Evolutionary conservation across 2,113 vertebrate genomes (phyloP).

Genomic region (Excalfactoria chinensis): DNA sequence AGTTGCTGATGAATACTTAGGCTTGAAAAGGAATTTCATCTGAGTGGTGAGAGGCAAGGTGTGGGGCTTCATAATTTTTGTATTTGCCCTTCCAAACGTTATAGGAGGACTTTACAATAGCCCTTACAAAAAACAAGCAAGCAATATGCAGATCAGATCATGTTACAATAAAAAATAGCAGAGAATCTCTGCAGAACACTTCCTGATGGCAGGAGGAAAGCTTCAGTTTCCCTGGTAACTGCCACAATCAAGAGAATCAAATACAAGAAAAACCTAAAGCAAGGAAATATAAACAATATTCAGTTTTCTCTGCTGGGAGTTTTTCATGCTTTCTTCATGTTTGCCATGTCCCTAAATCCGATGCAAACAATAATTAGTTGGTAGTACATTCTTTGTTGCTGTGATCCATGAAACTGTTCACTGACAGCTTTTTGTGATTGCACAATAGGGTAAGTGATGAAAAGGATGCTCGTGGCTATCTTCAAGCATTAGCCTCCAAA

Average conservation of each 20-base stretch:
- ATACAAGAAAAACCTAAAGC: conserved; percentile 1
- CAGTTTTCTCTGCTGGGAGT: neutral
- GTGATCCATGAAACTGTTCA: neutral
- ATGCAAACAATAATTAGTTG: neutral
- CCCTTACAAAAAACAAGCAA: neutral
- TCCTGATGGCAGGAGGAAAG: neutral
- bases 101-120: neutral
- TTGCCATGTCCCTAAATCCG: neutral
- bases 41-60: neutral
- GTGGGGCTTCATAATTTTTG: too few relatives aligned
- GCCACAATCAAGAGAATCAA: conserved; percentile 18
- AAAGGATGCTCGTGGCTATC: conserved; percentile 96
- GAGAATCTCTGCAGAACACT: neutral
- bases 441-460: conserved; percentile 94
- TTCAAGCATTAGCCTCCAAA: conserved; percentile 95
- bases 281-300: neutral
- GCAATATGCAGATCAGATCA: neutral
- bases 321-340: neutral
- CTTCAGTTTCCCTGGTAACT: conserved; percentile 61
- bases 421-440: conserved; percentile 19
- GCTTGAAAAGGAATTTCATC: neutral
- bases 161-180: neutral
- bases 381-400: neutral
- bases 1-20: neutral
- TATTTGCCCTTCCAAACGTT: neutral